Percentiles rank a stretch among this genome's conserved stretches.
These are phyloP conservation scores for Regulus satrapa DNA, from an alignment of 2,113 vertebrate genomes.

Conservation along the genomic window DNA sequence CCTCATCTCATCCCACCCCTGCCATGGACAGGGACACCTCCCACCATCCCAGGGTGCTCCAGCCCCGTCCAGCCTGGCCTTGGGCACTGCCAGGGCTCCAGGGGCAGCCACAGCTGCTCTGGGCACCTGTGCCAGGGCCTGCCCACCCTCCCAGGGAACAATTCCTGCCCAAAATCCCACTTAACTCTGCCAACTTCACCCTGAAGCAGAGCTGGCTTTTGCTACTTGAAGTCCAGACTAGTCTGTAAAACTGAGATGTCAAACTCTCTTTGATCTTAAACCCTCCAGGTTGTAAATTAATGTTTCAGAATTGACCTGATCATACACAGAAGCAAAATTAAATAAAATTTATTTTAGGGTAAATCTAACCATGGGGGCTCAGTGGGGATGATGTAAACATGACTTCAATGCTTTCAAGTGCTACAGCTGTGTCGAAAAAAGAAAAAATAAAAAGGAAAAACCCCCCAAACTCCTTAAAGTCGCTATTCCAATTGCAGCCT, in stretches of 20 bases:
- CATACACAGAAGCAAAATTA: not conserved
- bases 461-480: rapidly evolving
- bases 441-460: not conserved
- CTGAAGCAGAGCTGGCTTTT: not conserved
- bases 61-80: rapidly evolving
- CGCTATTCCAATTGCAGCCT: not conserved
- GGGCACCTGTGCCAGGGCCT: not conserved
- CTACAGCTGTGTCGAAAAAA: not conserved
- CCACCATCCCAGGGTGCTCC: not conserved
- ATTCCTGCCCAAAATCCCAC: not conserved
- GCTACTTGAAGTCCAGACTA: not conserved
- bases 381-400: not conserved
- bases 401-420: not conserved
- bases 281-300: not conserved
- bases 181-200: not conserved
- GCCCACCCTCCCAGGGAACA: rapidly evolving
- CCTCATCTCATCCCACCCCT: rapidly evolving
- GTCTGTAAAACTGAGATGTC: not conserved
- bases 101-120: not conserved
- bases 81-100: not conserved
- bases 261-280: not conserved
- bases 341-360: too few relatives aligned
- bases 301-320: not conserved
- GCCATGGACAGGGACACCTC: not conserved
- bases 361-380: not conserved